A percentile compares a stretch with the other conserved stretches of the same genome.
phyloP scores from a whole-genome alignment of 2,797 vertebrate species.

The Nyctalus aviator region DNA sequence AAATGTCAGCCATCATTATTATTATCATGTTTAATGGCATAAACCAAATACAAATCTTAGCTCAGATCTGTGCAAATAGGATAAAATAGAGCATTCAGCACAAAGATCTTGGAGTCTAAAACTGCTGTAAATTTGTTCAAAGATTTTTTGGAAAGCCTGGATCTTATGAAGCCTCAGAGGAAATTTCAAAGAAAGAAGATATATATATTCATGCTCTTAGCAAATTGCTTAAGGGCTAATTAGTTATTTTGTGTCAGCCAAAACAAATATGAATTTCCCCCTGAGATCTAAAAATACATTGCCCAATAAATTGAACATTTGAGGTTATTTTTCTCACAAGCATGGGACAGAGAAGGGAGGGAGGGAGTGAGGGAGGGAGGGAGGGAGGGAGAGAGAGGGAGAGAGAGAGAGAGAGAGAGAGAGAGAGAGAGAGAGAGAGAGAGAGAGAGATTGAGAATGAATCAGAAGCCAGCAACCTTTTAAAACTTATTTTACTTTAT shows the following conservation, averaged over 20 bases:
- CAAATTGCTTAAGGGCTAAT: constrained; percentile 37
- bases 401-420: neutral
- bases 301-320: constrained; percentile 1
- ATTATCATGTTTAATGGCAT: neutral
- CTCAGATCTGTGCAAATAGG: neutral
- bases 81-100: neutral
- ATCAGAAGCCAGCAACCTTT: neutral
- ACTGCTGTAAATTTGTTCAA: neutral
- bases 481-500: constrained; percentile 8
- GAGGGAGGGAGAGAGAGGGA: neutral
- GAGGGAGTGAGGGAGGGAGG: neutral
- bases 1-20: neutral
- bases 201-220: neutral
- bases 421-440: too few relatives aligned
- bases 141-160: neutral
- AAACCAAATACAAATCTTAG: neutral
- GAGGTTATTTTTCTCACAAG: neutral
- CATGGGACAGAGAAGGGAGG: neutral
- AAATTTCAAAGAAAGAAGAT: neutral
- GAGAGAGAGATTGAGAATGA: neutral
- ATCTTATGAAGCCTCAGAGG: neutral
- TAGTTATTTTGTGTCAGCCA: neutral
- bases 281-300: neutral
- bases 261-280: neutral
- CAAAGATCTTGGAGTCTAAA: neutral